Evolutionary conservation across 2,113 vertebrate species (phyloP), one percentile per base, ranked within the genome.

Genomic region (Setophaga petechia): DNA sequence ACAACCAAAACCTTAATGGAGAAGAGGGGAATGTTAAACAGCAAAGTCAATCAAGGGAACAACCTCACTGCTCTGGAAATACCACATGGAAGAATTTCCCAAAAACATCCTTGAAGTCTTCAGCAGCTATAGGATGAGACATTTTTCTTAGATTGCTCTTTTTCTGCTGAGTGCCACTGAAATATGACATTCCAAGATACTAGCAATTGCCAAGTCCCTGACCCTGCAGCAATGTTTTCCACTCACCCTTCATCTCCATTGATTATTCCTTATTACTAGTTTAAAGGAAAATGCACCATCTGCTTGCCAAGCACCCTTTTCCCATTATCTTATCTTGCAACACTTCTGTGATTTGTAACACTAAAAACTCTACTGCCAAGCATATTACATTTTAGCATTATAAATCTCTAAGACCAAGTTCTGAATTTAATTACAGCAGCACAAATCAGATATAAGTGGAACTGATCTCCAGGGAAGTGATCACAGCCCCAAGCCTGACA

Each of bases 1-100:
- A 98, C 96, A 93, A 98, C 98, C 75, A 98, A 97, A 43, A 98
- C 98, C 98, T 99, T 93, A 83, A 95, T 39, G 76, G 52, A 89
- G 47, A 55, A 87, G 37, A 89, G 16, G 12, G 25, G 15, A 89
- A 73, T 15, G 46, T 94, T 95, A 94, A 91, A 74, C 46, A 86
- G 73, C 73, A 15, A 58, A 47, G 22, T 28, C 15, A 84, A 71
- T 57, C 49, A 63, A 85, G 30, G 66, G 21, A 72, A 71, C 1
- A 1, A 57, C 58, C 74, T 87, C 25, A 41, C 22, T 84, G n/a
- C 31, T 92, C 18, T 78, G 65, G 47, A 82, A 58, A 77, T 49
- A 74, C 3, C 2, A 0, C 30, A n/a, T 21, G 31, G 35, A 86
- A 91, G 43, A 52, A 81, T 84, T 95, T 94, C 59, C 41, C 43